A percentile compares a stretch with the other conserved stretches of the same genome.
Evolutionary conservation across 2,113 vertebrate species (phyloP).

Genomic region (Astatoreochromis straeleni): DNA sequence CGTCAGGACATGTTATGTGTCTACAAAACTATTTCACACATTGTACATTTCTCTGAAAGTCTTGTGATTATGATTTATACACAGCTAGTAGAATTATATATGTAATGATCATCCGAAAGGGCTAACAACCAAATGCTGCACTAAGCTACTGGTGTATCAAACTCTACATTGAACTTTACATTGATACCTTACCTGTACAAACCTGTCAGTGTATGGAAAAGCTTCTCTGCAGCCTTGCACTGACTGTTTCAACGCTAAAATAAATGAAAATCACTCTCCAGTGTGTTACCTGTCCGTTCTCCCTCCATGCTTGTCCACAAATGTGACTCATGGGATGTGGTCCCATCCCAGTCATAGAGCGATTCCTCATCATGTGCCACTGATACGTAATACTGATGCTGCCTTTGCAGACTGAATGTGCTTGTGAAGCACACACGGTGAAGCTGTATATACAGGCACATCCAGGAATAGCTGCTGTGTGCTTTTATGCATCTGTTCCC

Average conservation of each 20-base stretch:
- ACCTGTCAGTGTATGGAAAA: background rate
- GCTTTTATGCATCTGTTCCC: background rate
- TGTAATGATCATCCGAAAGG: background rate
- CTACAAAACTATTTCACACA: background rate
- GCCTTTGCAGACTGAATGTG: background rate
- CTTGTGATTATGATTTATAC: background rate
- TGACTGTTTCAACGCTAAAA: background rate
- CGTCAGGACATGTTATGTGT: background rate
- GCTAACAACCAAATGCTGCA: background rate
- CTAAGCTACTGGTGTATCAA: background rate
- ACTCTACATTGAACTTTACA: background rate
- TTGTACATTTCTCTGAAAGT: background rate
- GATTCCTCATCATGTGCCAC: background rate
- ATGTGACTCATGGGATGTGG: background rate
- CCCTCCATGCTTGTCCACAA: background rate
- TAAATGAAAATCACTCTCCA: conserved; percentile 28
- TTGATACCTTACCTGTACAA: background rate
- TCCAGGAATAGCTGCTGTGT: conserved; percentile 5
- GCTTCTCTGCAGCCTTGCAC: background rate
- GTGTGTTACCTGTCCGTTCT: conserved; percentile 51
- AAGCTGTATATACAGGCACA: conserved; percentile 7
- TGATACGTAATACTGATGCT: conserved; percentile 16
- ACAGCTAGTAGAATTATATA: background rate
- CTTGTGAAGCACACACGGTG: background rate
- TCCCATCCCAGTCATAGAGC: background rate